Evolutionary conservation across 2,888 invertebrate genomes (phyloP).

Genomic region (Atrina japonica): DNA sequence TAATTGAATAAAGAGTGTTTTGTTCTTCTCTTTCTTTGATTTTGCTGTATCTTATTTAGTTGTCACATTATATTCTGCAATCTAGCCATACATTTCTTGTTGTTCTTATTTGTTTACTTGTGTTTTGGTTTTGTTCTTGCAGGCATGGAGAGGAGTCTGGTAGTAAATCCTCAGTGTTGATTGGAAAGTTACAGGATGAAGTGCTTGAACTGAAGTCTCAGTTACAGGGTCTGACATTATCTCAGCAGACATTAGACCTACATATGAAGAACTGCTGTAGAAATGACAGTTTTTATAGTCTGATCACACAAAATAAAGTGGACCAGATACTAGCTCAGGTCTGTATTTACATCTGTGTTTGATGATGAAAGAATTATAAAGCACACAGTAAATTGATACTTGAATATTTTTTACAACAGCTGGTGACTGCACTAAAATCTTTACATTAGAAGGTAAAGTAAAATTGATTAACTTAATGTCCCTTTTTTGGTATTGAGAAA

Average conservation of each 20-base stretch:
- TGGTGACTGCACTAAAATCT: too few species aligned
- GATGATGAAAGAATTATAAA: too few species aligned
- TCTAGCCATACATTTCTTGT: not conserved
- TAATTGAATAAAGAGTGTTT: too few species aligned
- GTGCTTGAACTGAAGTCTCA: slow-evolving; percentile 55
- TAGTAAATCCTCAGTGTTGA: slow-evolving; percentile 3
- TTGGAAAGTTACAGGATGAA: slow-evolving; percentile 55
- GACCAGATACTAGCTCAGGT: slow-evolving; percentile 63
- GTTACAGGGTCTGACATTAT: slow-evolving; percentile 52
- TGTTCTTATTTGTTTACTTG: too few species aligned
- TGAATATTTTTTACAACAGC: too few species aligned
- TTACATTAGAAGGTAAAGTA: too few species aligned
- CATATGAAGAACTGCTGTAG: slow-evolving; percentile 67
- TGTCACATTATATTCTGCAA: too few species aligned
- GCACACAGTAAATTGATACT: too few species aligned
- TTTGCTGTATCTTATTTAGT: too few species aligned
- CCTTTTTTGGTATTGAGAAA: too few species aligned
- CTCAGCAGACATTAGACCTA: slow-evolving; percentile 55
- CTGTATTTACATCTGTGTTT: slow-evolving; percentile 9
- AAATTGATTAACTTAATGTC: too few species aligned
- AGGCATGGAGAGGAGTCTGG: slow-evolving; percentile 16
- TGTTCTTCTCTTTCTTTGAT: too few species aligned
- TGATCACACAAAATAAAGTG: slow-evolving; percentile 57
- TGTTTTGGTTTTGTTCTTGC: slow-evolving; percentile 13
- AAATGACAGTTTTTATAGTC: slow-evolving; percentile 60